phyloP scores from a whole-genome alignment of 2,797 vertebrate genomes.

The Crocidura indochinensis region DNA sequence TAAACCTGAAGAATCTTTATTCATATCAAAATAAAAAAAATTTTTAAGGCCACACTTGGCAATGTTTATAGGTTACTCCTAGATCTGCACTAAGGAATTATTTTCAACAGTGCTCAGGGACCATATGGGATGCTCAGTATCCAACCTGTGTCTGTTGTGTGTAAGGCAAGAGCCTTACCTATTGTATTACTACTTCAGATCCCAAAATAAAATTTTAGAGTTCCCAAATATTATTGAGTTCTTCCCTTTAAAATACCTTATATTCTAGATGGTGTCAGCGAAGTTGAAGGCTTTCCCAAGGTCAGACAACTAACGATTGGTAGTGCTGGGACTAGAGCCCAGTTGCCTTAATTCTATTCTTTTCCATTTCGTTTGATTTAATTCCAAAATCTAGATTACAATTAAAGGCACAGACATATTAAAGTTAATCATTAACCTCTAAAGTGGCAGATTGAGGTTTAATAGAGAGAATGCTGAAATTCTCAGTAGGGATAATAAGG shows the following conservation, averaged over 20 bases:
- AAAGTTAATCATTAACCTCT: slow-evolving; percentile 82
- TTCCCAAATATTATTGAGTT: neutral
- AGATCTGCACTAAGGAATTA: too few species aligned
- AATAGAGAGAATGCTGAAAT: slow-evolving; percentile 73
- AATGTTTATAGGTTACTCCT: too few species aligned
- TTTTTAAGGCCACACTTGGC: too few species aligned
- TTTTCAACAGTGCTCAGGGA: too few species aligned
- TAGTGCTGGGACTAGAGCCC: slow-evolving; percentile 51
- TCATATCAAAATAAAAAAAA: neutral
- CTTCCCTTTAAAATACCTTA: neutral
- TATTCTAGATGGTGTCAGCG: slow-evolving; percentile 46
- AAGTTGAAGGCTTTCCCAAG: slow-evolving; percentile 67
- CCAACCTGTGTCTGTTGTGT: too few species aligned
- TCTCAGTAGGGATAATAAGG: slow-evolving; percentile 66
- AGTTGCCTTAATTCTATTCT: slow-evolving; percentile 73
- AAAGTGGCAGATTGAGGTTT: slow-evolving; percentile 80
- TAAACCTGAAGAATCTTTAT: slow-evolving; percentile 37
- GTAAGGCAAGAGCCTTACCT: too few species aligned
- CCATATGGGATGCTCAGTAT: too few species aligned
- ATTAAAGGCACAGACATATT: slow-evolving; percentile 74
- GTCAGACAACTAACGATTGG: slow-evolving; percentile 60
- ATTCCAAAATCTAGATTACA: slow-evolving; percentile 74
- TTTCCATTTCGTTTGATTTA: slow-evolving; percentile 81
- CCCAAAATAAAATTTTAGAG: slow-evolving; percentile 44
- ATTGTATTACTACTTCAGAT: too few species aligned